Evolutionary conservation across 2,888 invertebrate genomes (phyloP).

Genomic region (Megaustenia siamemsis): DNA sequence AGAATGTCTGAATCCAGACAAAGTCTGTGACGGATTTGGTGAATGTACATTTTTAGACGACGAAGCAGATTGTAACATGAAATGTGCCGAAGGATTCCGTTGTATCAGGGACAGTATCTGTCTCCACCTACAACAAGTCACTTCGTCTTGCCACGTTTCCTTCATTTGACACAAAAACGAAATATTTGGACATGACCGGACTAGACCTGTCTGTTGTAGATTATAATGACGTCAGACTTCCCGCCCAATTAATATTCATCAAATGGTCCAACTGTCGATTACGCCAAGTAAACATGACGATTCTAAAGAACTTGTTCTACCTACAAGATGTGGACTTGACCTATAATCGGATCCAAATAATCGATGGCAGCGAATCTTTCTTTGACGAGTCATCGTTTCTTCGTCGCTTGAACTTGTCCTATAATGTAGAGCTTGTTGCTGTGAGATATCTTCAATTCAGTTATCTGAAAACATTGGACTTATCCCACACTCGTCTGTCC

Average conservation of each 20-base stretch:
- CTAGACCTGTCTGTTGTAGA: not conserved
- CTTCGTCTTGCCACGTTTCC: not conserved
- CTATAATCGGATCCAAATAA: not conserved
- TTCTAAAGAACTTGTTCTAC: too few species aligned
- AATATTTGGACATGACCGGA: slow-evolving; percentile 5
- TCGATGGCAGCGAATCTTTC: not conserved
- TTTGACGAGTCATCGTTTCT: not conserved
- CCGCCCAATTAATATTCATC: not conserved
- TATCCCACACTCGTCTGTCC: too few species aligned
- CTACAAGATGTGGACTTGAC: not conserved
- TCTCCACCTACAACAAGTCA: not conserved
- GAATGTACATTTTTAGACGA: slow-evolving; percentile 60
- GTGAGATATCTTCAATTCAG: too few species aligned
- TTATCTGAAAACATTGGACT: not conserved
- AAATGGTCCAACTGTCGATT: slow-evolving; percentile 9
- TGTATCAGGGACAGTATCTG: slow-evolving; percentile 54
- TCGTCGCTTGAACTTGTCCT: too few species aligned
- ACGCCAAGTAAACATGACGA: too few species aligned
- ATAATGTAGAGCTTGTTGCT: too few species aligned
- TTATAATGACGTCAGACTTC: not conserved
- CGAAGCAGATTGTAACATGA: slow-evolving; percentile 57
- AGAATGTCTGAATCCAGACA: slow-evolving; percentile 50
- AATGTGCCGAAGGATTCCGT: slow-evolving; percentile 53
- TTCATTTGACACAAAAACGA: slow-evolving; percentile 21
- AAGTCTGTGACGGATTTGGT: slow-evolving; percentile 58